phyloP scores from a whole-genome alignment of 2,888 invertebrate species.

The Hipparchia semele region DNA sequence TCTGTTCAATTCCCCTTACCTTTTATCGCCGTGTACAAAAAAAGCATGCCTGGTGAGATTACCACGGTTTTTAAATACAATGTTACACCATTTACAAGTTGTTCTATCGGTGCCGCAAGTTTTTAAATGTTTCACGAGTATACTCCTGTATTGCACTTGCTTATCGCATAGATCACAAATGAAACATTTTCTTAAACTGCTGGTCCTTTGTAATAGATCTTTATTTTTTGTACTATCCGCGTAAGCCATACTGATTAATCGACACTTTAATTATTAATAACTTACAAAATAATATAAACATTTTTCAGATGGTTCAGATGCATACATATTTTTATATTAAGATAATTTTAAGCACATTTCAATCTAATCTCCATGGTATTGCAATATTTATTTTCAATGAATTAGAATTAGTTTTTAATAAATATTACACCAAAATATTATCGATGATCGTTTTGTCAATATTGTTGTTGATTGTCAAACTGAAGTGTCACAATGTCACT shows the following conservation, averaged over 20 bases:
- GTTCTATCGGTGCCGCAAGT: slow-evolving; percentile 23
- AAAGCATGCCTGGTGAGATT: slow-evolving; percentile 46
- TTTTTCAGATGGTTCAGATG: background rate
- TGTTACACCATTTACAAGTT: slow-evolving; percentile 48
- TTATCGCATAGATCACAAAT: slow-evolving; percentile 37
- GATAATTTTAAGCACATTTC: background rate
- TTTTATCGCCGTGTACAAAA: slow-evolving; percentile 46
- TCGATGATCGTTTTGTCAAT: background rate
- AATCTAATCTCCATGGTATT: background rate
- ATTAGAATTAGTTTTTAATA: background rate
- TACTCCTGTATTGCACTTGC: slow-evolving; percentile 11
- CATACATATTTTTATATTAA: background rate
- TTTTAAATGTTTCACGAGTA: slow-evolving; percentile 26
- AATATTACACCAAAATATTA: background rate
- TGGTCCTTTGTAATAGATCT: slow-evolving; percentile 35
- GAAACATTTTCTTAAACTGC: slow-evolving; percentile 42
- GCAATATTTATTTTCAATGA: background rate
- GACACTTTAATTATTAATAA: slow-evolving; percentile 12
- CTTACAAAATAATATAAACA: background rate
- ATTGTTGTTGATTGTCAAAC: background rate
- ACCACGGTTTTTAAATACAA: slow-evolving; percentile 49
- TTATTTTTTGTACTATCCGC: slow-evolving; percentile 10
- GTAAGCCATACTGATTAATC: slow-evolving; percentile 26
- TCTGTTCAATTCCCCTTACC: slow-evolving; percentile 32
- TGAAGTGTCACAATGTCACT: too few relatives aligned